These are phyloP conservation scores for Selene dorsalis DNA, from an alignment of 2,797 vertebrate genomes.

Conservation along the genomic window DNA sequence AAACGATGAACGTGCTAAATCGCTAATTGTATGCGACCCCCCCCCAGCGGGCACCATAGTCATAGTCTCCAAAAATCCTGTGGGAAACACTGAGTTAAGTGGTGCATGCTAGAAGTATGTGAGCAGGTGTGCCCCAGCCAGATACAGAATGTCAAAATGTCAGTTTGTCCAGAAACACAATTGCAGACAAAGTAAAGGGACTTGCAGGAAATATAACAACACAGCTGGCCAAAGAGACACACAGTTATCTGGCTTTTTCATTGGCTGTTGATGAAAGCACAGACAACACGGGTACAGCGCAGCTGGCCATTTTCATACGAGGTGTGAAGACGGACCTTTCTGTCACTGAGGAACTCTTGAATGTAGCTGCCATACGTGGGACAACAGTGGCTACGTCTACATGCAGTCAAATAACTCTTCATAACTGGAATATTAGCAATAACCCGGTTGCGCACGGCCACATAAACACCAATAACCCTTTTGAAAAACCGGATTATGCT, in stretches of 20 bases:
- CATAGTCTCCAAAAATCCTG: too few relatives aligned
- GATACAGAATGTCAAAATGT: slow-evolving; percentile 53
- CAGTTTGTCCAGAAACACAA: slow-evolving; percentile 61
- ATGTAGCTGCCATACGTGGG: slow-evolving; percentile 1
- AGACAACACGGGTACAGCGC: not conserved
- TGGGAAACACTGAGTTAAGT: too few relatives aligned
- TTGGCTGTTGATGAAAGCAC: slow-evolving; percentile 32
- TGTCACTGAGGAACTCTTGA: slow-evolving; percentile 32
- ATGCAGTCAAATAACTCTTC: too few relatives aligned
- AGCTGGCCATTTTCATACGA: slow-evolving; percentile 38
- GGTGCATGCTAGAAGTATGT: slow-evolving; percentile 53
- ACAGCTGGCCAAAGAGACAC: slow-evolving; percentile 43
- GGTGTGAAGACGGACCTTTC: slow-evolving; percentile 35
- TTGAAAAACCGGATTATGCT: too few relatives aligned
- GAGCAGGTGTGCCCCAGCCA: slow-evolving; percentile 54
- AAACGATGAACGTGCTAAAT: too few relatives aligned
- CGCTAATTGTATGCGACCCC: too few relatives aligned
- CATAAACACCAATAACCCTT: too few relatives aligned
- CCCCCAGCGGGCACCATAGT: too few relatives aligned
- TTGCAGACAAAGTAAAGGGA: slow-evolving; percentile 25
- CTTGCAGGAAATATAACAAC: slow-evolving; percentile 34
- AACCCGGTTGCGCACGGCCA: too few relatives aligned
- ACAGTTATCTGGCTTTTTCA: slow-evolving; percentile 34
- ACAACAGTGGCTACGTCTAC: too few relatives aligned
- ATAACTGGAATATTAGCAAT: too few relatives aligned